Evolutionary conservation across 2,888 invertebrate species (phyloP).

Genomic region (Andrena minutula): DNA sequence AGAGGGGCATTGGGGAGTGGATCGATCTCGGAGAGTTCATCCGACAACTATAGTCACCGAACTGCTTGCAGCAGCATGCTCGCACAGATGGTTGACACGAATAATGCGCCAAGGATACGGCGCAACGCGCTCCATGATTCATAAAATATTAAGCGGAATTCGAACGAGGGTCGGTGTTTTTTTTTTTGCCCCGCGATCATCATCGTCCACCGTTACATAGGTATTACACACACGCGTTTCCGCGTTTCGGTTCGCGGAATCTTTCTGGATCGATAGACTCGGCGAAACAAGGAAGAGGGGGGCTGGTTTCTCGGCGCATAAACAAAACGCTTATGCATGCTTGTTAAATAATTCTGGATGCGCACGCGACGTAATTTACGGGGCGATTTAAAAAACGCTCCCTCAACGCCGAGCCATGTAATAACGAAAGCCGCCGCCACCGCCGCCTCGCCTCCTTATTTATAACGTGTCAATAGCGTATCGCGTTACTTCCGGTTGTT

Average conservation of each 20-base stretch:
- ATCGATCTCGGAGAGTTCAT: conserved; percentile 63
- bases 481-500: conserved; percentile 65
- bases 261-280: conserved; percentile 44
- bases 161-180: conserved; percentile 20
- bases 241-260: conserved; percentile 54
- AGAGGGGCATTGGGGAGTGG: conserved; percentile 43
- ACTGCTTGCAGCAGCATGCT: conserved; percentile 34
- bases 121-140: conserved; percentile 49
- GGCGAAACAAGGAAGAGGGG: not conserved
- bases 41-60: conserved; percentile 54
- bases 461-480: conserved; percentile 62
- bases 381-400: conserved; percentile 14
- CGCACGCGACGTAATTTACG: conserved; percentile 48
- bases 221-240: conserved; percentile 28
- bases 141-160: conserved; percentile 66
- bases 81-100: conserved; percentile 68
- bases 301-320: conserved; percentile 28
- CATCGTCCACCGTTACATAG: conserved; percentile 16
- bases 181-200: conserved; percentile 25
- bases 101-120: conserved; percentile 54
- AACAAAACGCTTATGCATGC: conserved; percentile 50
- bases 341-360: conserved; percentile 55
- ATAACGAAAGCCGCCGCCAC: not conserved
- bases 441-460: conserved; percentile 42
- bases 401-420: not conserved